phyloP scores from a whole-genome alignment of 2,113 vertebrate genomes.

The Azemiops feae region DNA sequence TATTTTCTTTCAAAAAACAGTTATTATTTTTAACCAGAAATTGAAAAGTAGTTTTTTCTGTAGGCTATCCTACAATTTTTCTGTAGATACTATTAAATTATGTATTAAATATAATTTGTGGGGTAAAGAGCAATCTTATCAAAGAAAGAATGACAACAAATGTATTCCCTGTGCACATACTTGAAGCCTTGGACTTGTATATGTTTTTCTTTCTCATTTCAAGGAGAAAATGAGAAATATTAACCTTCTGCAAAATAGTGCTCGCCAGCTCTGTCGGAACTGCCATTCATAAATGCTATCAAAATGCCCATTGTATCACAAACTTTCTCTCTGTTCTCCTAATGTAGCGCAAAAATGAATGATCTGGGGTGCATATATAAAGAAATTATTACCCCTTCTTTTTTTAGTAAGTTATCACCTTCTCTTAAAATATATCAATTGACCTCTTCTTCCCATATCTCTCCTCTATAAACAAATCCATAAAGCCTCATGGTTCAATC shows the following conservation, averaged over 20 bases:
- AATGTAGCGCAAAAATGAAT: neutral
- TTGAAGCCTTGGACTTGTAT: conserved; percentile 8
- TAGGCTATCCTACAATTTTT: conserved; percentile 43
- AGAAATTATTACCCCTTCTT: neutral
- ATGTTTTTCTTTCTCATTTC: neutral
- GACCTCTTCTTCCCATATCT: neutral
- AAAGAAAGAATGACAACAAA: conserved; percentile 39
- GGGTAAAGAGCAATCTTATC: conserved; percentile 15
- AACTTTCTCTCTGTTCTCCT: neutral
- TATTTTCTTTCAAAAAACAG: neutral
- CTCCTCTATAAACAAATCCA: neutral
- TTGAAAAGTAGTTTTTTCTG: conserved; percentile 36
- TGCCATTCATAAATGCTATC: neutral
- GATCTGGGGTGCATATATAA: neutral
- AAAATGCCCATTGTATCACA: neutral
- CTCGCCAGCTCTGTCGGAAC: neutral
- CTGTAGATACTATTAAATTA: neutral
- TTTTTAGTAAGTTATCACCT: neutral
- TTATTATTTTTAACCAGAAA: conserved; percentile 19
- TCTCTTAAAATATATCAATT: neutral
- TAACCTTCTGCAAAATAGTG: neutral
- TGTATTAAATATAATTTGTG: neutral
- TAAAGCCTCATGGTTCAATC: neutral
- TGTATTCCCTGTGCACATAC: conserved; percentile 16
- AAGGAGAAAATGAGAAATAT: neutral